Conservation (phyloP, 2,797 vertebrate species). For the Pitangus sulphuratus region DNA sequence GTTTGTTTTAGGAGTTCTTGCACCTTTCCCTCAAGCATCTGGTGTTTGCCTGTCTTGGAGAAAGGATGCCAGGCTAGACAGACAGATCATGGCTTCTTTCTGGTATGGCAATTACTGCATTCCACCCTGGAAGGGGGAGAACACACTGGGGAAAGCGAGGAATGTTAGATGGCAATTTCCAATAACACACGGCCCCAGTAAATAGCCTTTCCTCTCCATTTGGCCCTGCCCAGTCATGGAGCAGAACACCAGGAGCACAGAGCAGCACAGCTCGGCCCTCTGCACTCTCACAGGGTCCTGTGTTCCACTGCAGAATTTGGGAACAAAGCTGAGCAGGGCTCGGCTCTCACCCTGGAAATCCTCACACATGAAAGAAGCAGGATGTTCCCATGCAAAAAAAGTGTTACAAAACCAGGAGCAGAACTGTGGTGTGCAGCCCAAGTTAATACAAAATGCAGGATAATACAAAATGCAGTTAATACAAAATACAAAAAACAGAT, state of each 20-base stretch:
- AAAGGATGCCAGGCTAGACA: constrained; percentile 61
- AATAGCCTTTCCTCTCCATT: constrained; percentile 6
- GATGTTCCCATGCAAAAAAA: neutral
- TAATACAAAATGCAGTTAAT: neutral
- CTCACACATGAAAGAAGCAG: neutral
- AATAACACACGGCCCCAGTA: constrained; percentile 5
- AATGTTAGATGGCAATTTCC: constrained; percentile 58
- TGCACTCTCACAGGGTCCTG: neutral
- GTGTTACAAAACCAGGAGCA: neutral
- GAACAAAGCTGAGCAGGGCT: neutral
- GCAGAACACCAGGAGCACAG: neutral
- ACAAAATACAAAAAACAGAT: neutral
- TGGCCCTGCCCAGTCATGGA: neutral
- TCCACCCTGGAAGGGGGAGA: constrained; percentile 54
- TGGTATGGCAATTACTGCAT: constrained; percentile 65
- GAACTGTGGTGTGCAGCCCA: neutral
- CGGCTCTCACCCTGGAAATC: neutral
- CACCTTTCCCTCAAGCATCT: constrained; percentile 49
- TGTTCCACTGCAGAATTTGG: neutral
- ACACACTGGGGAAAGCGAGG: constrained; percentile 17
- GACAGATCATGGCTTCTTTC: constrained; percentile 56
- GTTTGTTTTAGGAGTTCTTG: constrained; percentile 53
- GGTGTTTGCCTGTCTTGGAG: constrained; percentile 38
- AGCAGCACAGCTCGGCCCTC: neutral
- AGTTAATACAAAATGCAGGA: neutral